Conservation (phyloP, 2,113 vertebrate species). For the Tupaia tana region DNA sequence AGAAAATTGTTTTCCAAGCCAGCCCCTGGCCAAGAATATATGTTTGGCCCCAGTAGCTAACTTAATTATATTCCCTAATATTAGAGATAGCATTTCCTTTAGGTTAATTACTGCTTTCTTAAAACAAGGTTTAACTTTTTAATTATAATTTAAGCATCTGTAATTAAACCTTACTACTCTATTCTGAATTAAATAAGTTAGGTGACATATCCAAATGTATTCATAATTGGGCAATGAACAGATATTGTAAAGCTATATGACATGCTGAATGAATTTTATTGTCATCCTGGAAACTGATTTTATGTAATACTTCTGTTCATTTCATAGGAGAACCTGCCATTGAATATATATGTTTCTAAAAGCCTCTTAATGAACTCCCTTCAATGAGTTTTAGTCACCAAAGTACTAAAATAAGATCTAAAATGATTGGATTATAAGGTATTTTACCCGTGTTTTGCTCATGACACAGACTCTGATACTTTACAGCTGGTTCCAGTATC, state of each 20-base stretch:
- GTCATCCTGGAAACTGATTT: neutral
- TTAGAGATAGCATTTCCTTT: slow-evolving; percentile 6
- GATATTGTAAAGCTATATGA: neutral
- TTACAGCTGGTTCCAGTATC: neutral
- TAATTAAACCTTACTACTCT: neutral
- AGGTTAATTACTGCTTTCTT: slow-evolving; percentile 31
- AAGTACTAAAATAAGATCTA: slow-evolving; percentile 31
- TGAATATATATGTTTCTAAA: neutral
- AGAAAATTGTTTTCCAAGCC: neutral
- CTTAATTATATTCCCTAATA: neutral
- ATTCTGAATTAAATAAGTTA: slow-evolving; percentile 38
- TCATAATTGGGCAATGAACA: neutral
- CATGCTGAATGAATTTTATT: neutral
- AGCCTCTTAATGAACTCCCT: neutral
- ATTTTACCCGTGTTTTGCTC: neutral
- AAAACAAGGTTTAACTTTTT: slow-evolving; percentile 36
- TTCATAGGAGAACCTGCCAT: neutral
- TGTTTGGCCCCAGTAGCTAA: neutral
- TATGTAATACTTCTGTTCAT: neutral
- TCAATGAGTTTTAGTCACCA: slow-evolving; percentile 21
- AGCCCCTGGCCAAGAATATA: neutral
- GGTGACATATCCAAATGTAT: neutral
- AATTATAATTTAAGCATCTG: slow-evolving; percentile 48
- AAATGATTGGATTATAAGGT: neutral
- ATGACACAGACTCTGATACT: neutral